These are phyloP conservation scores for Chaetodon auriga DNA, from an alignment of 2,113 vertebrate genomes.

Conservation along the genomic window DNA sequence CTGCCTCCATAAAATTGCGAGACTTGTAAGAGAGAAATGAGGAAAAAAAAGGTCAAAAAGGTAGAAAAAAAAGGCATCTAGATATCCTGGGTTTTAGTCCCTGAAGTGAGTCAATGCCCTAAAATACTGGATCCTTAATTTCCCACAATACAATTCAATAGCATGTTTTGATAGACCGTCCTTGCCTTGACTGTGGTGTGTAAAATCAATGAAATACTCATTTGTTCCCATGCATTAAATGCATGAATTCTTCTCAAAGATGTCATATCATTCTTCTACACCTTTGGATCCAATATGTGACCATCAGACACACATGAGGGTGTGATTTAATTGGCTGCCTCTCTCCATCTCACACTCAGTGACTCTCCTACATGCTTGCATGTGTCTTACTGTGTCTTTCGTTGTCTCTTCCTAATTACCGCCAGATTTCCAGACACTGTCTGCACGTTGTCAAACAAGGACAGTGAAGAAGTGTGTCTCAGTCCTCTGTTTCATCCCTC, in stretches of 20 bases:
- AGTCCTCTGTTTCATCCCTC: constrained; percentile 8
- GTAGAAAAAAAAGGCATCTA: too few relatives aligned
- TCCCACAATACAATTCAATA: background rate
- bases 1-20: too few relatives aligned
- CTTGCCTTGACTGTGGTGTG: background rate
- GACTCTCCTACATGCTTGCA: background rate
- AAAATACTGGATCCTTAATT: background rate
- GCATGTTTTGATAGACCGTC: background rate
- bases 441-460: constrained; percentile 50
- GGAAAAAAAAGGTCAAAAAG: too few relatives aligned
- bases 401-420: constrained; percentile 28
- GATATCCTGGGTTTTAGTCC: too few relatives aligned
- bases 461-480: constrained; percentile 28
- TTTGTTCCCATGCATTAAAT: background rate
- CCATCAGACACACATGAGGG: constrained; percentile 1
- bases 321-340: background rate
- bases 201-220: background rate
- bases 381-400: constrained; percentile 12
- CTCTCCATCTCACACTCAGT: background rate
- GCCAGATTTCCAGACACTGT: constrained; percentile 21
- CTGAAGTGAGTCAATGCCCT: too few relatives aligned
- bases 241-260: background rate
- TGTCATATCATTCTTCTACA: background rate
- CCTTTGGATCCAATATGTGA: background rate
- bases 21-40: too few relatives aligned